Conservation (phyloP, 2,888 invertebrate species). For the Temnothorax rugatulus region DNA sequence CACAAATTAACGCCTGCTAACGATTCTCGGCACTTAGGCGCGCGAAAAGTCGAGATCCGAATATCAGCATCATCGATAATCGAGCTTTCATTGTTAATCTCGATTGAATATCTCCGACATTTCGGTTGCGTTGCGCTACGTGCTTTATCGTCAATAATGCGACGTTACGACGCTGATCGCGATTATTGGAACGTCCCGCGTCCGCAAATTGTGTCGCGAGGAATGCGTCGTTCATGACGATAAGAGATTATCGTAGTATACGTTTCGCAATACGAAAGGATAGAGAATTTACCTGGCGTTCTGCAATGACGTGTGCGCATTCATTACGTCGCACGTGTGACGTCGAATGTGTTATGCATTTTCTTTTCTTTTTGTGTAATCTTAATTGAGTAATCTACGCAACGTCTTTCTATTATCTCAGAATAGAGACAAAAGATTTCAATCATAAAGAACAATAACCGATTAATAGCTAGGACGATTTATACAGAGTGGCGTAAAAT, state of each 20-base stretch:
- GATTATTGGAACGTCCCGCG: slow-evolving; percentile 20
- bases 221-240: slow-evolving; percentile 9
- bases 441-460: neutral
- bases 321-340: slow-evolving; percentile 15
- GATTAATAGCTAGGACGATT: neutral
- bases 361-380: neutral
- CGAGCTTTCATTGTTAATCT: neutral
- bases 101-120: neutral
- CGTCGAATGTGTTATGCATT: neutral
- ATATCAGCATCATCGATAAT: slow-evolving; percentile 30
- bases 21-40: neutral
- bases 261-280: slow-evolving; percentile 21
- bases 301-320: neutral
- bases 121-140: slow-evolving; percentile 14
- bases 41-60: slow-evolving; percentile 1
- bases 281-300: slow-evolving; percentile 32
- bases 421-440: neutral
- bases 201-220: slow-evolving; percentile 9
- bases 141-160: slow-evolving; percentile 21
- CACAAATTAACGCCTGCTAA: slow-evolving; percentile 33
- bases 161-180: slow-evolving; percentile 12
- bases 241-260: slow-evolving; percentile 29
- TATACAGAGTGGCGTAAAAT: neutral
- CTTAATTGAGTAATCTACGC: neutral
- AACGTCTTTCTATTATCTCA: slow-evolving; percentile 2